Conservation (phyloP, 2,797 vertebrate species). For the Cynopterus sphinx region DNA sequence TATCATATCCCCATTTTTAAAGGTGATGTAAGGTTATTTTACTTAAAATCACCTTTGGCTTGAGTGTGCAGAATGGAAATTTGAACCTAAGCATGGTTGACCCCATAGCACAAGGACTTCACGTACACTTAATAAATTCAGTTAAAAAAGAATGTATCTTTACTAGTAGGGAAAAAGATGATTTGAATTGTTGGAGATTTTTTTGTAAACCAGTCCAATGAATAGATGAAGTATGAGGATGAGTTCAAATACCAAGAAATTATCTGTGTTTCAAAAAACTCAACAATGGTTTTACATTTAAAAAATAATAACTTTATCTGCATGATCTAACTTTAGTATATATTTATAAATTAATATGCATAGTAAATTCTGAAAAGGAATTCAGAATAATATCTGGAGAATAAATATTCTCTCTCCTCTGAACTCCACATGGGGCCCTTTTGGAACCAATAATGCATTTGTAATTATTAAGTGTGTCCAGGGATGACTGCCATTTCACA, state of each 20-base stretch:
- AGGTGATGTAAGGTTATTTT: not conserved
- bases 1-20: not conserved
- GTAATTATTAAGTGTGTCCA: slow-evolving; percentile 70
- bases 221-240: not conserved
- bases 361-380: slow-evolving; percentile 10
- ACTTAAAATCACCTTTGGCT: not conserved
- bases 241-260: not conserved
- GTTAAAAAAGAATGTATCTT: not conserved
- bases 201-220: not conserved
- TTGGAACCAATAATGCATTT: slow-evolving; percentile 69
- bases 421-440: slow-evolving; percentile 37
- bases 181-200: not conserved
- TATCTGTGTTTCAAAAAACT: not conserved
- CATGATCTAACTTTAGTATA: not conserved
- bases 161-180: not conserved
- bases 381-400: not conserved
- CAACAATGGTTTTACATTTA: not conserved
- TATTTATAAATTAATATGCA: not conserved
- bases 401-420: not conserved
- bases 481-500: slow-evolving; percentile 66
- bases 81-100: not conserved
- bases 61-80: not conserved
- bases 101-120: not conserved
- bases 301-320: not conserved
- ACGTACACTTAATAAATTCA: not conserved